Conservation (phyloP, 2,888 invertebrate species). For the Diarsia rubi region DNA sequence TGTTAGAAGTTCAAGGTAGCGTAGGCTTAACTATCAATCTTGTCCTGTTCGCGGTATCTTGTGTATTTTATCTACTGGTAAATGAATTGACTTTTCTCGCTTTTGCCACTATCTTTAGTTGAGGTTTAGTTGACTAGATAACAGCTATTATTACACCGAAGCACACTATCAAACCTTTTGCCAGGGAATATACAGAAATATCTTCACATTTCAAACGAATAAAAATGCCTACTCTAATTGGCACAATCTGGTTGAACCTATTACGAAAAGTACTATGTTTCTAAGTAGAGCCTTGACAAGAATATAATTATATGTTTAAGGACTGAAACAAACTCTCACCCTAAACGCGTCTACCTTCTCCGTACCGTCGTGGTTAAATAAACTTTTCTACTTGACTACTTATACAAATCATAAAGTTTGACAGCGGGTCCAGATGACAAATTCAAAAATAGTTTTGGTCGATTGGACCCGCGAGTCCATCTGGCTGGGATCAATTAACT, state of each 20-base stretch:
- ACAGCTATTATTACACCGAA: not conserved
- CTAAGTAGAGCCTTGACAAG: not conserved
- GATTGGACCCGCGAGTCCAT: no score
- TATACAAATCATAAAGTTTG: no score
- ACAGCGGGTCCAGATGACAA: no score
- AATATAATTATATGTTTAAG: not conserved
- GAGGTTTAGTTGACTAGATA: slow-evolving; percentile 2
- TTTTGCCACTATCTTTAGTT: slow-evolving; percentile 14
- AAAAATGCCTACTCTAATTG: not conserved
- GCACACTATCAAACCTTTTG: not conserved
- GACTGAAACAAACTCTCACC: no score
- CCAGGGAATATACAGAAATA: no score
- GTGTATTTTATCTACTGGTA: slow-evolving; percentile 39
- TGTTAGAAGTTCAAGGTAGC: slow-evolving; percentile 58
- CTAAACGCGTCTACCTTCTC: no score
- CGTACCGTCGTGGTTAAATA: no score
- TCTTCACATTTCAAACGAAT: not conserved
- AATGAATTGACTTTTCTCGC: slow-evolving; percentile 42
- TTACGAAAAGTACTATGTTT: not conserved
- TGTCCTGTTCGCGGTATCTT: slow-evolving; percentile 33
- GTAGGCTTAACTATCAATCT: slow-evolving; percentile 50
- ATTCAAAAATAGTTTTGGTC: no score
- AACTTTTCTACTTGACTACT: no score
- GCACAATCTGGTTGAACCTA: not conserved
- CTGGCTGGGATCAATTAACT: no score